A percentile compares a stretch with the other conserved stretches of the same genome.
Evolutionary conservation across 2,113 vertebrate genomes (phyloP).

Genomic region (Mustela nigripes): DNA sequence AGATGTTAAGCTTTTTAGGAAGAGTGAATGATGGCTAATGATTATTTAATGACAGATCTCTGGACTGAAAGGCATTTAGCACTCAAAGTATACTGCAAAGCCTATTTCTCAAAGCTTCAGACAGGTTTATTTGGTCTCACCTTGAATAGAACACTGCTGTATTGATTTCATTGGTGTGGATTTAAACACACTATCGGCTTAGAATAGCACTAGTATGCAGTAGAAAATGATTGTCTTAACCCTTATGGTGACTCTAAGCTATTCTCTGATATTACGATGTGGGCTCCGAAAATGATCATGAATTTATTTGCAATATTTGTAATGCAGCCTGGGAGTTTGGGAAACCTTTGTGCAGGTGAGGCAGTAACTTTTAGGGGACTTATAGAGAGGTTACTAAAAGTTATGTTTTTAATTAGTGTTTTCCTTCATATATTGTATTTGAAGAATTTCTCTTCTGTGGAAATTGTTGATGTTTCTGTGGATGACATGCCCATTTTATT

Average conservation of each 20-base stretch:
- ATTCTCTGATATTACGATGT: neutral
- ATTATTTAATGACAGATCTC: conserved; percentile 88
- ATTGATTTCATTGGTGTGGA: conserved; percentile 87
- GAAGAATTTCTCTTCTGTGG: conserved; percentile 25
- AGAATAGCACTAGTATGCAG: conserved; percentile 85
- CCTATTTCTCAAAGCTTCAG: conserved; percentile 87
- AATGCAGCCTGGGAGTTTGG: conserved; percentile 11
- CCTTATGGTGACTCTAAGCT: conserved; percentile 65
- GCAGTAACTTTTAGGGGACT: neutral
- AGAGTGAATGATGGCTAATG: conserved; percentile 87
- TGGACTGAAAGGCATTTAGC: conserved; percentile 88
- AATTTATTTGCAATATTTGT: conserved; percentile 39
- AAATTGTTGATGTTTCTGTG: neutral
- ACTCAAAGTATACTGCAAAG: conserved; percentile 85
- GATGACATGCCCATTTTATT: conserved; percentile 4
- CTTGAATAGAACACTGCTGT: conserved; percentile 87
- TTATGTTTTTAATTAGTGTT: neutral
- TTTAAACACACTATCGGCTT: conserved; percentile 87
- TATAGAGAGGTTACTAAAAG: neutral
- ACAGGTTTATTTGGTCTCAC: conserved; percentile 90
- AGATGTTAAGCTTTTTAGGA: conserved; percentile 86
- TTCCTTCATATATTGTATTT: neutral
- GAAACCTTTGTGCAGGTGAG: neutral
- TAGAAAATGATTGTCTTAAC: conserved; percentile 82
- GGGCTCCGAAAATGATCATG: conserved; percentile 32